Evolutionary conservation across 2,113 vertebrate species (phyloP).

Genomic region (Probosciger aterrimus): DNA sequence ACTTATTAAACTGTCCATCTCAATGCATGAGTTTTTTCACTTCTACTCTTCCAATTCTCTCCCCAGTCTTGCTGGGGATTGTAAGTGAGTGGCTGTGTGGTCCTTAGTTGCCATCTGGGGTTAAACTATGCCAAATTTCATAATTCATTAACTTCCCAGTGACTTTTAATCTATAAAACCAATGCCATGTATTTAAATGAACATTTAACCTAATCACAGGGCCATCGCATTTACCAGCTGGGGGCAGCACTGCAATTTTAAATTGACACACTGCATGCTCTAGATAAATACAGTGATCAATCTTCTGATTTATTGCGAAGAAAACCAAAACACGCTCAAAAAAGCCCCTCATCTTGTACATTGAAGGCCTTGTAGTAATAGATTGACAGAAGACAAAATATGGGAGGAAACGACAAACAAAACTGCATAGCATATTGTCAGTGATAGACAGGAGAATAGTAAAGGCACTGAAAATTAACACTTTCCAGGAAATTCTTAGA

Average conservation of each 20-base stretch:
- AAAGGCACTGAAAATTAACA: neutral
- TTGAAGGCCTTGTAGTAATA: neutral
- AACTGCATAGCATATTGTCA: neutral
- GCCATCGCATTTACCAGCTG: conserved; percentile 61
- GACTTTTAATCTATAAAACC: neutral
- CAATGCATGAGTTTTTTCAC: neutral
- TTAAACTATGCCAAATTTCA: neutral
- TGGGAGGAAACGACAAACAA: neutral
- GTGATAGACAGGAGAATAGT: neutral
- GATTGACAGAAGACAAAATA: neutral
- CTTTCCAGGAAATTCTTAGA: neutral
- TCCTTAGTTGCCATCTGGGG: neutral
- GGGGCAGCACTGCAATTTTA: conserved; percentile 75
- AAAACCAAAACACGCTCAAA: neutral
- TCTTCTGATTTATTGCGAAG: neutral
- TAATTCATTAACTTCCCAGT: neutral
- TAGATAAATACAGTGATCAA: neutral
- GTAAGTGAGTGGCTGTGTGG: neutral
- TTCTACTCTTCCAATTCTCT: neutral
- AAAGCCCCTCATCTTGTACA: neutral
- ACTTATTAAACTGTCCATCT: neutral
- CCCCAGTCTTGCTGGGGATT: neutral
- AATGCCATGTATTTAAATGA: neutral
- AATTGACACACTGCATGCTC: neutral
- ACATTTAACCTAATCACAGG: neutral